Evolutionary conservation across 2,888 invertebrate genomes (phyloP), one percentile per base, ranked within the genome.

Genomic region (Ophonus ardosiacus): DNA sequence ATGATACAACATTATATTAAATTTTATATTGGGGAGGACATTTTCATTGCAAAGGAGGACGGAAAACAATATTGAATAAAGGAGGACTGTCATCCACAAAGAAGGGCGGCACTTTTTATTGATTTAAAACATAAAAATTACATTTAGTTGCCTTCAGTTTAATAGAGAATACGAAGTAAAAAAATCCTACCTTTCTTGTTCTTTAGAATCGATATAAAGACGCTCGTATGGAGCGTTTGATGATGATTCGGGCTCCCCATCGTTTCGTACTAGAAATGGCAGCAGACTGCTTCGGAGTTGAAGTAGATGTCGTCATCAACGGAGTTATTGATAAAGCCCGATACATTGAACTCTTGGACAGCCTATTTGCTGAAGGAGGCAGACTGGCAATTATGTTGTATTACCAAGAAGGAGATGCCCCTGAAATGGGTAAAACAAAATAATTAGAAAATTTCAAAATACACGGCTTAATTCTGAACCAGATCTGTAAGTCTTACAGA

Each of bases 191-290:
- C 1, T 31, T 31, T 31, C 31, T 59, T 31, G 1, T 71, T 84
- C 87, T 38, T 56, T 90, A 95, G 95, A 91, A 91, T 21, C 94
- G 92, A 90, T 94, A 93, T 78, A 95, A 93, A 90, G 95, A 95
- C 88, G 91, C 91, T 56, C 92, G 96, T 81, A 90, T 89, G 59
- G 87, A 86, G 0, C 89, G 94, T 65, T 89, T 91, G 76, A 88
- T 92, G 87, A 88, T 91, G 87, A 87, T 94, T 89, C 91, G 91
- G 89, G 88, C 93, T 89, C 89, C 91, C 80, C 95, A 96, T 89
- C 93, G 94, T 86, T 95, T 94, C 90, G 90, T 97, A 0, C 90
- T 96, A 86, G 95, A 95, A 88, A 93, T 94, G 89, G 94, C 94
- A 40, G 94, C 95, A 7, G 91, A 92, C 38, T 92, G 93, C 87